Evolutionary conservation across 2,888 invertebrate genomes (phyloP).

Genomic region (Philereme vetulata): DNA sequence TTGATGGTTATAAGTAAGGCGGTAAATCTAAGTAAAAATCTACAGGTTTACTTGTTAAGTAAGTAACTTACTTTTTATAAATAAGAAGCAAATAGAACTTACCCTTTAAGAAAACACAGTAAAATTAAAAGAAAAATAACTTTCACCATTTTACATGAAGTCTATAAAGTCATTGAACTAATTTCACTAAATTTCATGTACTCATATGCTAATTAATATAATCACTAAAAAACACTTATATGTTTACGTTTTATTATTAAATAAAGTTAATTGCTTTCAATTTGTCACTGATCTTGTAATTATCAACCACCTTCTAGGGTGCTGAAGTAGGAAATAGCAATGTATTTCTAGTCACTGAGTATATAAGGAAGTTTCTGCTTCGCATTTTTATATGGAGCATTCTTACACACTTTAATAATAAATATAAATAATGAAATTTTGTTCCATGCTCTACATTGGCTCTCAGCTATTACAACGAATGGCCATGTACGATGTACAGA

Average conservation of each 20-base stretch:
- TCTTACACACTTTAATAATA: not conserved
- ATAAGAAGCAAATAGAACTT: not conserved
- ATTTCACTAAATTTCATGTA: not conserved
- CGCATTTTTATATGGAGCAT: not conserved
- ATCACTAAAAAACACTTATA: not conserved
- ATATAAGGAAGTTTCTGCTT: not conserved
- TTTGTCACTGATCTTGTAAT: not conserved
- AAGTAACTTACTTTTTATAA: not conserved
- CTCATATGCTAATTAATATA: not conserved
- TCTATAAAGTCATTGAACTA: conserved; percentile 2
- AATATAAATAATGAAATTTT: not conserved
- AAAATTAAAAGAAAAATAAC: conserved; percentile 1
- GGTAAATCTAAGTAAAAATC: not conserved
- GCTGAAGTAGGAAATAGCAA: conserved; percentile 1
- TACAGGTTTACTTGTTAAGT: not conserved
- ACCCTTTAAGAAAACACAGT: conserved; percentile 10
- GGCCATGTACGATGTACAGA: too few species aligned
- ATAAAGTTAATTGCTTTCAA: not conserved
- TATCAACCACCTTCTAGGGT: conserved; percentile 6
- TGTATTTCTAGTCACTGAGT: not conserved
- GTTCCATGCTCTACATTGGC: not conserved
- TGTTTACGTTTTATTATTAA: not conserved
- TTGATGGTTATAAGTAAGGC: too few species aligned
- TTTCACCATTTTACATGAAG: conserved; percentile 3
- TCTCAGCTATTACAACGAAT: too few species aligned